phyloP scores from a whole-genome alignment of 1,140 invertebrate genomes.

The Drosophila leontia region DNA sequence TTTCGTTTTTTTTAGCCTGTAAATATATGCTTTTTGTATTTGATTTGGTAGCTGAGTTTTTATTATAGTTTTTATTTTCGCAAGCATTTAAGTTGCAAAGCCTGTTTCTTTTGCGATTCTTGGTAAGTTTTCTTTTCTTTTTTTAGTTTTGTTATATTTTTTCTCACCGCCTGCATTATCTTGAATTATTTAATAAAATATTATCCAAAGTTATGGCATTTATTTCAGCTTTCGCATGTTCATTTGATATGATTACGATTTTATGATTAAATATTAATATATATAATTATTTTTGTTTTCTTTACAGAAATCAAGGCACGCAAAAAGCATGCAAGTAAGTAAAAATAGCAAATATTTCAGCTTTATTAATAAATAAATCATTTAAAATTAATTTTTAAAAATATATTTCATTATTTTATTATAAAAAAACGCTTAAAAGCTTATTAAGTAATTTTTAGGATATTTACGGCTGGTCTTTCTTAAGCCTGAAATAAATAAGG shows the following conservation, averaged over 20 bases:
- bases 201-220: conserved; percentile 28
- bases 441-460: too few relatives aligned
- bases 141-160: conserved; percentile 34
- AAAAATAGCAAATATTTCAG: fast-evolving
- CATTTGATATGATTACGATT: conserved; percentile 33
- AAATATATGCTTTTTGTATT: conserved; percentile 37
- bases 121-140: conserved; percentile 63
- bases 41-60: conserved; percentile 27
- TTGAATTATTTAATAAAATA: neutral
- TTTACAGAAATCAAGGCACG: conserved; percentile 90
- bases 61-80: conserved; percentile 31
- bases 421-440: too few relatives aligned
- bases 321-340: conserved; percentile 89
- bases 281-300: conserved; percentile 20
- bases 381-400: neutral
- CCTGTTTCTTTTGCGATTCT: conserved; percentile 41
- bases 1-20: conserved; percentile 16
- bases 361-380: neutral
- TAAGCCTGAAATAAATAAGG: too few relatives aligned
- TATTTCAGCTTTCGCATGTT: conserved; percentile 28
- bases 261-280: neutral
- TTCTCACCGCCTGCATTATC: conserved; percentile 27
- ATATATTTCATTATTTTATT: too few relatives aligned
- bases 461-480: too few relatives aligned
- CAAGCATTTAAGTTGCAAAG: conserved; percentile 53